Conservation (phyloP, 2,888 invertebrate species). For the Rotaria socialis region DNA sequence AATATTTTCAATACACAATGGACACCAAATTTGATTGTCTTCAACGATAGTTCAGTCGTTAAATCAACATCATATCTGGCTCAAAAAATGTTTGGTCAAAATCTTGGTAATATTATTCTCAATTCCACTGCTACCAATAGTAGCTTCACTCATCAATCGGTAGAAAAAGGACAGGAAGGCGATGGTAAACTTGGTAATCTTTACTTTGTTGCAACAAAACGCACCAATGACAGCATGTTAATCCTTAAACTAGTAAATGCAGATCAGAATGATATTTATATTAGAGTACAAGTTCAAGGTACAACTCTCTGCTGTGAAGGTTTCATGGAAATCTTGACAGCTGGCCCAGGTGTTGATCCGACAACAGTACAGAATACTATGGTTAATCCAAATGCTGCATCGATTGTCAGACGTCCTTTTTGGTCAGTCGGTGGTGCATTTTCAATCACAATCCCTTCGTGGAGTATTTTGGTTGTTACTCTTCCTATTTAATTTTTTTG, state of each 20-base stretch:
- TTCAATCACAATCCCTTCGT: neutral
- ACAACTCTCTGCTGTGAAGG: neutral
- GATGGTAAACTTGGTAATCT: conserved; percentile 17
- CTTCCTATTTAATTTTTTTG: neutral
- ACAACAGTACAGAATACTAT: neutral
- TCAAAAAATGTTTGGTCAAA: neutral
- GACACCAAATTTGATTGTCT: neutral
- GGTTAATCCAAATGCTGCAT: neutral
- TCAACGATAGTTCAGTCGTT: neutral
- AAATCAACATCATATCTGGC: conserved; percentile 10
- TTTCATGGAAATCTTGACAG: neutral
- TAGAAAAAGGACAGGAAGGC: neutral
- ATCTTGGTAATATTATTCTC: neutral
- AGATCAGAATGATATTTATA: neutral
- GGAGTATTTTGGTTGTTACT: neutral
- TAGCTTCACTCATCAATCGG: neutral
- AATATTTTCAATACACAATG: neutral
- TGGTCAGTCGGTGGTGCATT: neutral
- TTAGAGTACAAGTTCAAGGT: neutral
- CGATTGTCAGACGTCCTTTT: neutral
- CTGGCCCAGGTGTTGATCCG: neutral
- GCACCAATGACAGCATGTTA: neutral
- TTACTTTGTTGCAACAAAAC: neutral
- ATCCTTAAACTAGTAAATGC: neutral
- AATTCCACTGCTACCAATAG: neutral